Evolutionary conservation across 2,113 vertebrate species (phyloP), one percentile per base, ranked within the genome.

Genomic region (Natator depressus): DNA sequence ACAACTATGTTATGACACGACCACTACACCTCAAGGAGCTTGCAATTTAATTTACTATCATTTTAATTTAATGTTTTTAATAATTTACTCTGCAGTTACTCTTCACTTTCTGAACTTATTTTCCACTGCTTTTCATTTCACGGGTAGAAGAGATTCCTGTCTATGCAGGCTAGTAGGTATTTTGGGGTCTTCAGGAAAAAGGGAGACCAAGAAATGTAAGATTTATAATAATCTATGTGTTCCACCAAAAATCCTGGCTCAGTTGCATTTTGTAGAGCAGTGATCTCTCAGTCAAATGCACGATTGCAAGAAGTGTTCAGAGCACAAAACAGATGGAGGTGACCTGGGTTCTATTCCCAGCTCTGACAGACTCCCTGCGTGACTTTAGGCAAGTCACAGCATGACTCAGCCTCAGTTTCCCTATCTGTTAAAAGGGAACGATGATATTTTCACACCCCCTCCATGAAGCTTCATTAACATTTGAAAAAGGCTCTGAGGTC

Each of bases 191-290:
- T 93, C 53, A 11, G 88, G 94, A 93, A 93, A 95, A 46, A 54
- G 94, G 93, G 89, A 83, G 94, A 96, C 95, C 96, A 94, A 90
- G 82, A 95, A 90, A 85, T 0, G 47, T 93, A 85, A 90, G 11
- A 13, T 24, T 47, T 10, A 14, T 47, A 78, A 47, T 78, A 78
- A 78, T 78, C 42, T 25, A 6, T 7, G 11, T 5, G 12, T 47
- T 47, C 38, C 11, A 78, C 16, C 25, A 79, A 82, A 91, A 62
- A 87, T 7, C 55, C 85, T 47, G 93, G 27, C 20, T 35, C 84
- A 85, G 86, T 93, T 97, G 96, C 96, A 96, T 31, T 91, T 84
- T 35, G 42, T 47, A 47, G 69, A 78, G 88, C 19, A 72, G 72
- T 38, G 54, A 82, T 92, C 50, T 75, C 75, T 17, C 1, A 5